Evolutionary conservation across 2,888 invertebrate species (phyloP), one percentile per base, ranked within the genome.

Genomic region (Habroteleia sp.): DNA sequence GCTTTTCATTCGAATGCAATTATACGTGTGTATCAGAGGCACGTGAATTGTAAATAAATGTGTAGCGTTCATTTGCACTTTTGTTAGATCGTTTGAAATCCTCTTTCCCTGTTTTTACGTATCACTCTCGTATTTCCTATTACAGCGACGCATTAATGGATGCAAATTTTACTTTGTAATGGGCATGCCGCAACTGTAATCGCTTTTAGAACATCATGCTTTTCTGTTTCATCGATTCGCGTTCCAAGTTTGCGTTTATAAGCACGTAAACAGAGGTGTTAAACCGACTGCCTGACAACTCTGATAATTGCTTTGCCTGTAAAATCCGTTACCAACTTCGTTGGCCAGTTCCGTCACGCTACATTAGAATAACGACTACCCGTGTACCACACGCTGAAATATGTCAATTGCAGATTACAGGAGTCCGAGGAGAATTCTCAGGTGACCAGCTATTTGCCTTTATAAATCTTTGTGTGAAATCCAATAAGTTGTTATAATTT

Each of bases 261-360:
- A 77, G 80, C 77, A 69, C 82, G 81, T 81, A 83, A 84, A 83
- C 80, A 79, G 80, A 85, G 82, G 85, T 80, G 84, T 82, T 83
- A 84, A 86, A 85, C 82, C 84, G 83, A 84, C 83, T 84, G 83
- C 65, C 83, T 83, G 85, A 85, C 85, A 86, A 84, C 83, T 84
- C 83, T 79, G 86, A 84, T 87, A 86, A 87, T 87, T 85, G 84
- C 83, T 80, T 78, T 75, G 81, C 82, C 78, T 80, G 83, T 85
- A 83, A 85, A 85, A 85, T 79, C 82, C 79, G 83, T 84, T 83
- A 81, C 83, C 80, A 82, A 79, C 72, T 81, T 83, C 82, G 82
- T 84, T 84, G 82, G 81, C 81, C 69, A 80, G 80, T 81, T 83
- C 82, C 81, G 79, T 82, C 81, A 73, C 65, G 79, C 75, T 79